Base-by-base conservation (phyloP, 2,797 vertebrate genomes). In the Myotis pilosus region DNA sequence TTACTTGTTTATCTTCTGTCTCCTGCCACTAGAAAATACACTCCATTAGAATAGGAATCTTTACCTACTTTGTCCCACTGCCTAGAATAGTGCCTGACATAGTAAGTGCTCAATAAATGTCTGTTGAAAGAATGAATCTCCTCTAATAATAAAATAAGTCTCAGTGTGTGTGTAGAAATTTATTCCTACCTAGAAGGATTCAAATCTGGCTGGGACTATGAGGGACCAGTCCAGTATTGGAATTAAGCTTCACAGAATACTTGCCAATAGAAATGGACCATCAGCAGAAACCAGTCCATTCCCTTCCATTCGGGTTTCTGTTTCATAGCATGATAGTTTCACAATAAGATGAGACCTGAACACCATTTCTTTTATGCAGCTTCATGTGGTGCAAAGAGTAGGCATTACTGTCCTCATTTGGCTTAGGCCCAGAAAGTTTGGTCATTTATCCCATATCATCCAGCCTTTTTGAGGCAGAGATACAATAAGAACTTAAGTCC, bases 401-500 rank as follows among this genome's bases (percentile, higher is more conserved):
- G 16, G 7, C 55, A 20, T 87, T 47, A 62, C n/a, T 68, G 8
- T 13, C 28, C 17, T 66, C 51, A 6, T 76, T 36, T 92, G 23
- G 47, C 66, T 53, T 76, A 62, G 17, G 41, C 41, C 28, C 69
- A 51, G 60, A 91, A 64, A 88, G 36, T 87, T 91, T 55, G 44
- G 53, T 76, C 78, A 83, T 87, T 81, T 84, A 71, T 47, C 68
- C 71, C 80, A 71, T 11, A 17, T 71, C 60, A 68, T 4, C 36
- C 22, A 83, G 44, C 1, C 38, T 76, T 80, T 95, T 13, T 25
- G 22, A 87, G n/a, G 25, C 22, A 41, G 38, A 94, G 33, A 64
- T 82, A 60, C 76, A 90, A 91, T 53, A 89, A 95, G 51, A 66
- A 80, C 22, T 84, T 36, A 60, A 89, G 84, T 95, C 51, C 10